These are phyloP conservation scores for Lobophora halterata DNA, from an alignment of 2,888 invertebrate genomes.

Conservation along the genomic window DNA sequence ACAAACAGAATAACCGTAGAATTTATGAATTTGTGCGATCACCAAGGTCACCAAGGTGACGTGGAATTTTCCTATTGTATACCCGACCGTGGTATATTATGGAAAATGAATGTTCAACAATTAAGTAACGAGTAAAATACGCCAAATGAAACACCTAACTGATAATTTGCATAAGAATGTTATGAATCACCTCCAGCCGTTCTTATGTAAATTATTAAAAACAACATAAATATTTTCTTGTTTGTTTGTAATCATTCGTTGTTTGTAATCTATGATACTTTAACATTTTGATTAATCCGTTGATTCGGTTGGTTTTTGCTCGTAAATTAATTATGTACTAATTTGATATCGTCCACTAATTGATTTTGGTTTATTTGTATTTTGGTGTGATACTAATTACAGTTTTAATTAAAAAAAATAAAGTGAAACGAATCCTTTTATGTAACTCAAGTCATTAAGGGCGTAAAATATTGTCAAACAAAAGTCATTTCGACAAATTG, in stretches of 20 bases:
- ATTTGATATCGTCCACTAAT: conserved; percentile 43
- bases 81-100: too few species aligned
- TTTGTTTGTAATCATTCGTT: conserved; percentile 20
- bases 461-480: conserved; percentile 1
- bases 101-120: conserved; percentile 43
- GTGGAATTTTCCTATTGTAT: conserved; percentile 7
- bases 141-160: conserved; percentile 38
- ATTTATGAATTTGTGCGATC: too few species aligned
- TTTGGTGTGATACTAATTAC: conserved; percentile 25
- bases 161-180: conserved; percentile 52
- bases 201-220: conserved; percentile 36
- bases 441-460: too few species aligned
- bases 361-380: conserved; percentile 36
- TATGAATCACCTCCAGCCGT: conserved; percentile 37
- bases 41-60: too few species aligned
- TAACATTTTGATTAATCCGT: conserved; percentile 28
- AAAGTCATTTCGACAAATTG: conserved; percentile 24
- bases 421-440: too few species aligned
- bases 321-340: conserved; percentile 37
- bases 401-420: conserved; percentile 10
- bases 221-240: conserved; percentile 30
- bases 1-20: too few species aligned
- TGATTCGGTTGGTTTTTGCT: conserved; percentile 31
- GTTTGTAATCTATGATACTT: conserved; percentile 20
- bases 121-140: conserved; percentile 32